A percentile compares a stretch with the other conserved stretches of the same genome.
Conservation (phyloP, 1,140 invertebrate species). For the Listronotus oregonensis region DNA sequence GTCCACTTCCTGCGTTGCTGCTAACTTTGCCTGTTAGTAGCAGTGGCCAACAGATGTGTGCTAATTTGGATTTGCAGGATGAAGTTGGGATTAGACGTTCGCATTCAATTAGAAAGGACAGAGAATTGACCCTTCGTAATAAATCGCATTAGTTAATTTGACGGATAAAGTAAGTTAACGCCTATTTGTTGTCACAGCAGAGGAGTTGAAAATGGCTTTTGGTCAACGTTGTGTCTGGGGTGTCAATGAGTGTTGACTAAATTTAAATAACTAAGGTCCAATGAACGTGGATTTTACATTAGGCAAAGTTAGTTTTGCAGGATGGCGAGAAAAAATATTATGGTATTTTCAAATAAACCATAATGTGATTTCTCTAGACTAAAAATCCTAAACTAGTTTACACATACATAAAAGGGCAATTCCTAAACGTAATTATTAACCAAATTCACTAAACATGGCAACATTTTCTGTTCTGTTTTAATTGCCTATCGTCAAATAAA, state of each 20-base stretch:
- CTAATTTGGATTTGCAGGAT: constrained; percentile 32
- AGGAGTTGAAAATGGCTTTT: constrained; percentile 29
- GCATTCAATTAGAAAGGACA: constrained; percentile 37
- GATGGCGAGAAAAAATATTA: too few relatives aligned
- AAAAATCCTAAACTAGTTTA: too few relatives aligned
- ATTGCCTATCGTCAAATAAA: too few relatives aligned
- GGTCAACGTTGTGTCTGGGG: constrained; percentile 16
- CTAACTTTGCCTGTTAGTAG: constrained; percentile 2
- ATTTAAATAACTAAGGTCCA: constrained; percentile 26
- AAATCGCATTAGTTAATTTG: constrained; percentile 39
- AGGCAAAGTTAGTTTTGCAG: too few relatives aligned
- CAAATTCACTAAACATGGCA: too few relatives aligned
- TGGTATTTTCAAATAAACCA: too few relatives aligned
- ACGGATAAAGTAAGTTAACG: constrained; percentile 37
- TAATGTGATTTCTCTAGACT: too few relatives aligned
- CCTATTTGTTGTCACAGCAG: constrained; percentile 35
- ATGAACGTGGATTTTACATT: neutral
- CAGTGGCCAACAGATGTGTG: constrained; percentile 24
- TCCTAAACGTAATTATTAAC: too few relatives aligned
- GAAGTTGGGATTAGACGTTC: constrained; percentile 29
- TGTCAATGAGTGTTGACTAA: neutral
- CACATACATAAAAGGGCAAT: too few relatives aligned
- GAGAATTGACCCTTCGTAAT: constrained; percentile 32
- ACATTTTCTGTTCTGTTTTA: too few relatives aligned
- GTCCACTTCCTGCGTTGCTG: constrained; percentile 2